Percentiles rank a stretch among this genome's conserved stretches.
These are phyloP conservation scores for Apodemus speciosus DNA, from an alignment of 2,113 vertebrate species.

Conservation along the genomic window DNA sequence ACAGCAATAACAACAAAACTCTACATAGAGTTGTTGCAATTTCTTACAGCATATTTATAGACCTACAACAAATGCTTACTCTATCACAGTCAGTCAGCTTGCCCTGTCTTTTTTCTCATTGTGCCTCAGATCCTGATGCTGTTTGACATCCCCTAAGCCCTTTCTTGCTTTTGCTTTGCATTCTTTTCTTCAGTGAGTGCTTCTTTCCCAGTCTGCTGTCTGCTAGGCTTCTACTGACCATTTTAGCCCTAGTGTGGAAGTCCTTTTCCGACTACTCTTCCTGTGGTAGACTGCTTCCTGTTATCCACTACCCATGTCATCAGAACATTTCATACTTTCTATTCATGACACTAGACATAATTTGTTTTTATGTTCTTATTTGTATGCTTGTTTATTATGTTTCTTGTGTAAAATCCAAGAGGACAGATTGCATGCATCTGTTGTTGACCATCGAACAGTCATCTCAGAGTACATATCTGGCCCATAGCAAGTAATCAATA, in stretches of 20 bases:
- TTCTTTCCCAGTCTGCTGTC: neutral
- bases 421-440: neutral
- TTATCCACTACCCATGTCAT: neutral
- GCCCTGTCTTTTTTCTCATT: neutral
- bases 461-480: neutral
- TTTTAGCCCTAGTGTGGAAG: neutral
- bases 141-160: neutral
- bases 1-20: neutral
- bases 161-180: slow-evolving; percentile 21
- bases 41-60: neutral
- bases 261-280: neutral
- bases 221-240: neutral
- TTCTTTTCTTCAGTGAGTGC: neutral
- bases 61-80: neutral
- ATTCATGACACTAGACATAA: neutral
- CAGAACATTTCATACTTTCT: neutral
- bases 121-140: neutral
- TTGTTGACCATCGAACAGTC: slow-evolving; percentile 47
- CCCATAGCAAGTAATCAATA: slow-evolving; percentile 1
- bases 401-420: slow-evolving; percentile 19
- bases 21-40: neutral
- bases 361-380: neutral
- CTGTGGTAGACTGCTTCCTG: neutral
- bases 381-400: slow-evolving; percentile 6
- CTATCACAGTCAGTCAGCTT: neutral